These are phyloP conservation scores for Strongylocentrotus purpuratus DNA, from an alignment of 35 echinoderm and acorn worm genomes.

Conservation along the genomic window DNA sequence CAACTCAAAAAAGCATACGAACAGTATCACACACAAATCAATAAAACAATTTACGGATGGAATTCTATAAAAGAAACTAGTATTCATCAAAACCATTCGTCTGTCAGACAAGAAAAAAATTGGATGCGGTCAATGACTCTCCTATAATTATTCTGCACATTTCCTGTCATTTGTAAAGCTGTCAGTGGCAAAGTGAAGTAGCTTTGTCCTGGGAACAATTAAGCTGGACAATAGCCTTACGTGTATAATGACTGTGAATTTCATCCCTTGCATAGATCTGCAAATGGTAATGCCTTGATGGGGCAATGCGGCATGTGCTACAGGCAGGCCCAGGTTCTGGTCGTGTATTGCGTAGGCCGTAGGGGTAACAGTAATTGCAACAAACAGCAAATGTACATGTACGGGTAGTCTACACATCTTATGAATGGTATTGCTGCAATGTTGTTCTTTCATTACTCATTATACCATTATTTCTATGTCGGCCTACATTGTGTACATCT, in stretches of 20 bases:
- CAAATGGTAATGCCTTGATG: neutral
- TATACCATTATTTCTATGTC: too few relatives aligned
- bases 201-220: neutral
- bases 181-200: neutral
- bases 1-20: neutral
- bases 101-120: neutral
- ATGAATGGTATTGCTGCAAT: too few relatives aligned
- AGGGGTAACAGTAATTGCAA: too few relatives aligned
- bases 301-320: neutral
- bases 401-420: too few relatives aligned
- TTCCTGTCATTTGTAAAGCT: constrained; percentile 12
- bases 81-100: neutral
- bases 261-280: neutral
- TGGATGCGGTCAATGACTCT: neutral
- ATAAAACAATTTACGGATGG: neutral
- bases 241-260: neutral
- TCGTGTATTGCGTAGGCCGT: too few relatives aligned
- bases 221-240: neutral
- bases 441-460: too few relatives aligned
- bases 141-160: neutral
- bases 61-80: neutral
- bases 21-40: neutral
- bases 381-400: too few relatives aligned
- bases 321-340: too few relatives aligned
- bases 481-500: too few relatives aligned